Evolutionary conservation across 2,888 invertebrate genomes (phyloP), one percentile per base, ranked within the genome.

Genomic region (Adelphocoris suturalis): DNA sequence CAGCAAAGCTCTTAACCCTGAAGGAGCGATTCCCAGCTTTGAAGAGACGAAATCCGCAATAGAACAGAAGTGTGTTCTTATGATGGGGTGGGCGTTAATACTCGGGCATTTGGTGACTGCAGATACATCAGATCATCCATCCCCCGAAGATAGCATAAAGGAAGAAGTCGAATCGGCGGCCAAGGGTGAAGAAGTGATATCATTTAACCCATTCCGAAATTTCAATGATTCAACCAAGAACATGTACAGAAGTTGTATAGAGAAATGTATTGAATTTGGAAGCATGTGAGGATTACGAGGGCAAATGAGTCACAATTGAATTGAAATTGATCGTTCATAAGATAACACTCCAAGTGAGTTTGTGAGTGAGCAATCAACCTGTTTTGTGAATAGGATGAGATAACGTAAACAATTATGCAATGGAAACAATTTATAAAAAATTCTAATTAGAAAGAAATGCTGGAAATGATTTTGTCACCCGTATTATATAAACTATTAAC

Each of bases 211-310:
- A n/a, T 27, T 61, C 37, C 28, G 16, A 28, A 23, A 57, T 4
- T 9, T 85, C 16, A 61, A 28, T 9, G 57, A 55, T 2, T 0
- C 12, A 85, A n/a, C 37, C 61, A 57, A 13, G 19, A 85, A 13
- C 11, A 80, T 48, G 80, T 80, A 47, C 48, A 2, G 13, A 46
- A 48, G 5, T 46, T 80, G 80, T n/a, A 14, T 80, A 28, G 4
- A n/a, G 37, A 47, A 80, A 80, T 80, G 80, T 11, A 48, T 80
- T 9, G 80, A 80, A 37, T 80, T 14, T 46, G 80, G 13, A 76
- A 47, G 28, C 1, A 80, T 80, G 5, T 46, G 14, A 68, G n/a
- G n/a, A n/a, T n/a, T n/a, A n/a, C n/a, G n/a, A n/a, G n/a, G n/a
- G n/a, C n/a, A n/a, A n/a, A 52, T 52, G 37, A 37, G 2, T 37